Conservation (phyloP, 2,888 invertebrate genomes). For the Ectobius pallidus region DNA sequence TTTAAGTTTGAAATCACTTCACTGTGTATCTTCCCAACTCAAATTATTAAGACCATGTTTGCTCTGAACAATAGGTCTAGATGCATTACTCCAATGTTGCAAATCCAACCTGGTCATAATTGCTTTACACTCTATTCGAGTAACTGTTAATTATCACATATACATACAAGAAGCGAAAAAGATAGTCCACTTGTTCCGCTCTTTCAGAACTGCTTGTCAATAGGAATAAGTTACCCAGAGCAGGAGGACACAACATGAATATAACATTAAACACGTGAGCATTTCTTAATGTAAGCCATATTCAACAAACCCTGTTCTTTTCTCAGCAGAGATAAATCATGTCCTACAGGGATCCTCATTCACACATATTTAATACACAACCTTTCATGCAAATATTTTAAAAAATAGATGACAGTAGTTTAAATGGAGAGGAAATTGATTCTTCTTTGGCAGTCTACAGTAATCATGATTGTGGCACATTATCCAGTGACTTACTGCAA, state of each 20-base stretch:
- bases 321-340: background rate
- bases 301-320: background rate
- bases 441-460: conserved; percentile 35
- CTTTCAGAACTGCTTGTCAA: background rate
- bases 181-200: background rate
- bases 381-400: background rate
- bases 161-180: background rate
- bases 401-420: conserved; percentile 13
- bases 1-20: too few species aligned
- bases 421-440: conserved; percentile 19
- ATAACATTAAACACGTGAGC: background rate
- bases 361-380: conserved; percentile 9
- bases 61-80: too few species aligned
- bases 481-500: background rate
- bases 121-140: too few species aligned
- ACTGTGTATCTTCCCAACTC: too few species aligned
- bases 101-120: too few species aligned
- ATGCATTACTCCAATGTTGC: too few species aligned
- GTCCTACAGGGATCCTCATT: background rate
- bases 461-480: conserved; percentile 32
- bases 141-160: too few species aligned
- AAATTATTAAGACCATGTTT: too few species aligned
- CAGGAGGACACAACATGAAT: background rate
- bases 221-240: background rate
- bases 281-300: background rate